Evolutionary conservation across 2,113 vertebrate species (phyloP), one percentile per base, ranked within the genome.

Genomic region (Rhabdomys dilectus): DNA sequence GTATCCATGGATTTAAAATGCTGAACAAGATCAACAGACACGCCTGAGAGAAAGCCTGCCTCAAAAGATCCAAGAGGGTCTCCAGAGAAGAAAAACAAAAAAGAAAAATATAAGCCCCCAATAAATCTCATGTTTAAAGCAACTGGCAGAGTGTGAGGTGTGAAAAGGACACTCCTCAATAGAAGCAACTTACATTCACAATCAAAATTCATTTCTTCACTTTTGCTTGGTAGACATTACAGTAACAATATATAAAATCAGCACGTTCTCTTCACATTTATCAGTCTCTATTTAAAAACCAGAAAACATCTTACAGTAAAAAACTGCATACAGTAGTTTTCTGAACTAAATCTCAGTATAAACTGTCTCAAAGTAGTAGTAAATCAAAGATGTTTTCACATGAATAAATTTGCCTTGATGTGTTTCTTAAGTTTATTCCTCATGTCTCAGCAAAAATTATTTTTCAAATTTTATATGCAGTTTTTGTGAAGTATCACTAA

Each of bases 301-400:
- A 53, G 31, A 86, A 76, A 94, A 68, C 4, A 93, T 9, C 22
- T 70, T 60, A 73, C 5, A 84, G 13, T 87, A 81, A 95, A 62
- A 95, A 93, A 91, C 88, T 76, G 58, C 39, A 56, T 53, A 93
- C 3, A 82, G 53, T 11, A 86, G 75, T 93, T 94, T 93, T 87
- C 72, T 86, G 21, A 85, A 93, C 36, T 70, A 39, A 94, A 90
- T 88, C 36, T 39, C 62, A 91, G 21, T 66, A 70, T 34, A 51
- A 94, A 94, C 10, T 62, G 26, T 85, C 22, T 39, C 75, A 90
- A 94, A 92, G 81, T 48, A 51, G 34, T 15, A 91, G n/a, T 72
- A 90, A 85, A 80, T 19, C 39, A 91, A 82, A 75, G 34, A 26
- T 78, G 78, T 72, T 96, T 94, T 91, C 70, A 81, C 6, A 60